Evolutionary conservation across 2,113 vertebrate species (phyloP).

Genomic region (Xyrauchen texanus): DNA sequence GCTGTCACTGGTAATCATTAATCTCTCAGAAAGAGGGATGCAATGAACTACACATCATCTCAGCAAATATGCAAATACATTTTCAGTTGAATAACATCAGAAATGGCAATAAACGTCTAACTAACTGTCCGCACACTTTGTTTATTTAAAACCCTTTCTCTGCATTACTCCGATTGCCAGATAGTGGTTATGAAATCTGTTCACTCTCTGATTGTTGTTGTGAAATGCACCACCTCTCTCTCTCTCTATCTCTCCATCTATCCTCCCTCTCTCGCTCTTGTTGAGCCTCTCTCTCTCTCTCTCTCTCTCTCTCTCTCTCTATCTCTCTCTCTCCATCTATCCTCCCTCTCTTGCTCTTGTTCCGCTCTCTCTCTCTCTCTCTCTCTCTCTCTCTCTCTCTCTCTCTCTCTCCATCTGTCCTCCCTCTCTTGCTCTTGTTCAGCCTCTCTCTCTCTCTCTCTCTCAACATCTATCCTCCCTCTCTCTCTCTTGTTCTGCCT

Average conservation of each 20-base stretch:
- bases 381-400: too few species aligned
- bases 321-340: too few species aligned
- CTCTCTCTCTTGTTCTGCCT: conserved; percentile 33
- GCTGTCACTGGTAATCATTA: too few species aligned
- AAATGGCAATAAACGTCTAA: neutral
- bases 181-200: conserved; percentile 51
- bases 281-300: too few species aligned
- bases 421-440: too few species aligned
- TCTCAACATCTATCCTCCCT: too few species aligned
- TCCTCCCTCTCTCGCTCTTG: conserved; percentile 16
- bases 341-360: too few species aligned
- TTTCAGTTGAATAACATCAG: neutral
- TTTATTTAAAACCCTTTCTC: conserved; percentile 17
- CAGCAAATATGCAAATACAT: conserved; percentile 3
- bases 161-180: conserved; percentile 24
- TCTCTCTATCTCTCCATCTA: conserved; percentile 25
- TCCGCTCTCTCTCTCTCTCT: too few species aligned
- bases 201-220: conserved; percentile 41
- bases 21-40: neutral
- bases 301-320: too few species aligned
- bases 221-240: conserved; percentile 49
- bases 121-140: conserved; percentile 9
- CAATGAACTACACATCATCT: neutral
- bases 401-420: conserved; percentile 27
- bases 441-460: conserved; percentile 31